Evolutionary conservation across 2,888 invertebrate species (phyloP).

Genomic region (Cybosia mesomella): DNA sequence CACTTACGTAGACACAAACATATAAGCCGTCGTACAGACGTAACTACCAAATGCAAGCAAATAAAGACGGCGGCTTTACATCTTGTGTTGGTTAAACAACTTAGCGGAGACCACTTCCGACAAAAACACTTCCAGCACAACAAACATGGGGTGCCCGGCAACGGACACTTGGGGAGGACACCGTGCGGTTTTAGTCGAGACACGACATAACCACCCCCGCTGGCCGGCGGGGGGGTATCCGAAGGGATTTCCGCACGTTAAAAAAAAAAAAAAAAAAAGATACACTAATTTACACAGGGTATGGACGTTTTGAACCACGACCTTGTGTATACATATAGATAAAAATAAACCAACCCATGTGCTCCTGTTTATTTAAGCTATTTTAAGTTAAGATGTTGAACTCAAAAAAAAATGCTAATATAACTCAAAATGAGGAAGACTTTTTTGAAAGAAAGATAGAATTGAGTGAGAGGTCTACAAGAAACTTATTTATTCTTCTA

Average conservation of each 20-base stretch:
- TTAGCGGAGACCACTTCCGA: constrained; percentile 50
- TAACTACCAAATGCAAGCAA: constrained; percentile 40
- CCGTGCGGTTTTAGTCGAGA: too few relatives aligned
- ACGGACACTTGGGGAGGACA: too few relatives aligned
- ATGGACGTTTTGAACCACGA: constrained; percentile 26
- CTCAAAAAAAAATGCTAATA: neutral
- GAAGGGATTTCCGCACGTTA: too few relatives aligned
- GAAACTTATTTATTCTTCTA: too few relatives aligned
- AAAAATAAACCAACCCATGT: constrained; percentile 26
- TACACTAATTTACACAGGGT: constrained; percentile 20
- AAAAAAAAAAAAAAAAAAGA: too few relatives aligned
- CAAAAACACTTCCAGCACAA: constrained; percentile 36
- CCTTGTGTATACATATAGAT: constrained; percentile 31
- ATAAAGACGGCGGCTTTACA: constrained; percentile 38
- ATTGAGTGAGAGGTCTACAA: neutral
- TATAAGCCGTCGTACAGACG: constrained; percentile 33
- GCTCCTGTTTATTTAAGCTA: constrained; percentile 15
- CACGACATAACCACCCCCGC: too few relatives aligned
- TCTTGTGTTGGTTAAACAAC: constrained; percentile 49
- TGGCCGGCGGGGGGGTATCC: too few relatives aligned
- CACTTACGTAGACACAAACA: constrained; percentile 17
- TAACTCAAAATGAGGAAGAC: neutral
- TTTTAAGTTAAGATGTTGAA: neutral
- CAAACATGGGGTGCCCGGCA: too few relatives aligned
- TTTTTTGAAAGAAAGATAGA: neutral